phyloP scores from a whole-genome alignment of 2,797 vertebrate species.

The Tachyglossus aculeatus region DNA sequence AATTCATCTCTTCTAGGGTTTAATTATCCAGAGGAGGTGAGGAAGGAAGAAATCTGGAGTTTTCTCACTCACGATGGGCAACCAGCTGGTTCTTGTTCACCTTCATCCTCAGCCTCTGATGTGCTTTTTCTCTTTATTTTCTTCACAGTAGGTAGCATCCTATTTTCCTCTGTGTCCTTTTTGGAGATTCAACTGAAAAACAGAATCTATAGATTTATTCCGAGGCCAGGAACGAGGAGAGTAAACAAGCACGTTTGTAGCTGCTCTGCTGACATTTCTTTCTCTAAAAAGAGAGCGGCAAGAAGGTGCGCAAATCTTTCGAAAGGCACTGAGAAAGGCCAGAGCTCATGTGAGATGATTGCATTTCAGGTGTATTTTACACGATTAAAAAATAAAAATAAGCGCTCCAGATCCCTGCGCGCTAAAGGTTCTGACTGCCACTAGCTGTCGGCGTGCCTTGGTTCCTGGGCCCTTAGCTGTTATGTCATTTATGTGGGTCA shows the following conservation, averaged over 20 bases:
- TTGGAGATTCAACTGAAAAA: constrained; percentile 42
- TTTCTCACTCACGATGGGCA: neutral
- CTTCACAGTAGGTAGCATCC: constrained; percentile 16
- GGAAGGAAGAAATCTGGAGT: neutral
- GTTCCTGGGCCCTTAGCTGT: too few relatives aligned
- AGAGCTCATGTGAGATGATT: neutral
- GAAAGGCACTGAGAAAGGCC: neutral
- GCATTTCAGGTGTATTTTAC: too few relatives aligned
- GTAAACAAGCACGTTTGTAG: neutral
- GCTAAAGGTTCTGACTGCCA: too few relatives aligned
- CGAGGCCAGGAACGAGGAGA: constrained; percentile 21
- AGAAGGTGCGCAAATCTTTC: constrained; percentile 5
- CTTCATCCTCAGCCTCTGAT: neutral
- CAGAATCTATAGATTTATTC: constrained; percentile 20
- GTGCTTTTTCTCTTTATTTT: constrained; percentile 14
- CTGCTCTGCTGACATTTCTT: constrained; percentile 13
- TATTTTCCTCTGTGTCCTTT: neutral
- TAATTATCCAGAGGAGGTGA: neutral
- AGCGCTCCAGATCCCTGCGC: neutral
- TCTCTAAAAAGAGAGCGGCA: constrained; percentile 19
- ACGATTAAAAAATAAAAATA: neutral
- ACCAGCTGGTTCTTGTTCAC: neutral
- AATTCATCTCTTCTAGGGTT: neutral
- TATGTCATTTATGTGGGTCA: too few relatives aligned
- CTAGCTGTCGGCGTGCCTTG: too few relatives aligned